These are phyloP conservation scores for Merluccius polli DNA, from an alignment of 2,797 vertebrate species.

Conservation along the genomic window DNA sequence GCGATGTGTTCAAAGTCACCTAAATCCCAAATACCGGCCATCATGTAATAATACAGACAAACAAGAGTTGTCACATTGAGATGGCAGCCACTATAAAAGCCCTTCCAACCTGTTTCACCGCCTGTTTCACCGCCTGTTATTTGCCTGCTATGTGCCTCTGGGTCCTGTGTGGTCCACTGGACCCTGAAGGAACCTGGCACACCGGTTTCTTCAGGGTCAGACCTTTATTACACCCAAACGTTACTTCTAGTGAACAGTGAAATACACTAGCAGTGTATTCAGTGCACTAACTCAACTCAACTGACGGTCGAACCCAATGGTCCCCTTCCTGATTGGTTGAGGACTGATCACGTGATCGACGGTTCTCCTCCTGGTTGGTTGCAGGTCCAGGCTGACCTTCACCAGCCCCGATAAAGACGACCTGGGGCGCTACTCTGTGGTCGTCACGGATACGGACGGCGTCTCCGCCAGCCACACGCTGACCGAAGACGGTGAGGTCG, in stretches of 20 bases:
- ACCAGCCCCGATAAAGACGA: conserved; percentile 83
- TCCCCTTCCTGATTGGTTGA: not conserved
- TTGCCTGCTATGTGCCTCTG: not conserved
- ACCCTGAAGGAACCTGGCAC: not conserved
- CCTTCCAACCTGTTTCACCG: not conserved
- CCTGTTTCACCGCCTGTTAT: not conserved
- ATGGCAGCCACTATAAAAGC: not conserved
- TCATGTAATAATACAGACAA: no score
- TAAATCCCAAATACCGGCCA: not conserved
- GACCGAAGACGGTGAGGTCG: conserved; percentile 77
- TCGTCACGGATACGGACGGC: conserved; percentile 89
- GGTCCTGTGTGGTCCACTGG: no score
- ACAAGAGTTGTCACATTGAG: no score
- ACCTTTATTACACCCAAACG: no score
- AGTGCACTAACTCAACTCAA: not conserved
- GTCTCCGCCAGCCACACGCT: conserved; percentile 86
- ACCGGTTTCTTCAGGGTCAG: not conserved
- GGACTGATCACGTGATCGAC: not conserved
- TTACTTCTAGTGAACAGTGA: not conserved
- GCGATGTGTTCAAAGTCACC: not conserved
- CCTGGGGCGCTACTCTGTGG: conserved; percentile 84
- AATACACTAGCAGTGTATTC: not conserved
- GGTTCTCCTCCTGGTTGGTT: not conserved
- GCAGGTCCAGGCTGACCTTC: conserved; percentile 86
- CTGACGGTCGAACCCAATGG: not conserved